phyloP scores from a whole-genome alignment of 2,113 vertebrate species.

The Pantherophis guttatus region DNA sequence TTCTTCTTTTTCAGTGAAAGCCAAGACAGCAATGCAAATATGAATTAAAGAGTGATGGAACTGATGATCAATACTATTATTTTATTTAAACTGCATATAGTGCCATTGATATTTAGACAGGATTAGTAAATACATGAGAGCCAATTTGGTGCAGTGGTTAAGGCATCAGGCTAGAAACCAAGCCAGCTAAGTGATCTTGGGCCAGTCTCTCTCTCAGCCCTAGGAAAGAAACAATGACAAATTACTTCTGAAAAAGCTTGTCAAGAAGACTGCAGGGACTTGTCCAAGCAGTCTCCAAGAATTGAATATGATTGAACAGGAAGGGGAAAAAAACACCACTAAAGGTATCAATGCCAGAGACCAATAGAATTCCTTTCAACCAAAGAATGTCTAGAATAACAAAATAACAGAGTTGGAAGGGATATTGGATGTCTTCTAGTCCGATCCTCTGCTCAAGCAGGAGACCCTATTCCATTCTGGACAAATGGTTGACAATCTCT shows the following conservation, averaged over 20 bases:
- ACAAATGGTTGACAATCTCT: not conserved
- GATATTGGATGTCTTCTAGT: not conserved
- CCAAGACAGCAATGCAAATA: not conserved
- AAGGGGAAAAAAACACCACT: accelerated
- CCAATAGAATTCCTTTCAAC: not conserved
- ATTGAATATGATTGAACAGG: not conserved
- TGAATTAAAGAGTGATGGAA: not conserved
- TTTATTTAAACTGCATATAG: not conserved
- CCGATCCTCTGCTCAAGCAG: not conserved
- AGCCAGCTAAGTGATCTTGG: not conserved
- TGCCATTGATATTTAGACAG: not conserved
- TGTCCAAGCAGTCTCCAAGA: not conserved
- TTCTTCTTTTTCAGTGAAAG: not conserved
- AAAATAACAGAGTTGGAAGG: not conserved
- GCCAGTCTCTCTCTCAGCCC: not conserved
- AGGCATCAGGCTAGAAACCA: not conserved
- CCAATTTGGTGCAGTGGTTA: not conserved
- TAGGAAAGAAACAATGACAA: not conserved
- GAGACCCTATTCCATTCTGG: not conserved
- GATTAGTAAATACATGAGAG: not conserved
- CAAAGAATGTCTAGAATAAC: not conserved
- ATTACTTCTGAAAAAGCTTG: not conserved
- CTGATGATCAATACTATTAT: accelerated
- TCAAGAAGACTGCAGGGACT: not conserved
- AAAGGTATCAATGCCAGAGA: not conserved